phyloP scores from a whole-genome alignment of 2,797 vertebrate genomes.

The Chaetodon trifasciatus region DNA sequence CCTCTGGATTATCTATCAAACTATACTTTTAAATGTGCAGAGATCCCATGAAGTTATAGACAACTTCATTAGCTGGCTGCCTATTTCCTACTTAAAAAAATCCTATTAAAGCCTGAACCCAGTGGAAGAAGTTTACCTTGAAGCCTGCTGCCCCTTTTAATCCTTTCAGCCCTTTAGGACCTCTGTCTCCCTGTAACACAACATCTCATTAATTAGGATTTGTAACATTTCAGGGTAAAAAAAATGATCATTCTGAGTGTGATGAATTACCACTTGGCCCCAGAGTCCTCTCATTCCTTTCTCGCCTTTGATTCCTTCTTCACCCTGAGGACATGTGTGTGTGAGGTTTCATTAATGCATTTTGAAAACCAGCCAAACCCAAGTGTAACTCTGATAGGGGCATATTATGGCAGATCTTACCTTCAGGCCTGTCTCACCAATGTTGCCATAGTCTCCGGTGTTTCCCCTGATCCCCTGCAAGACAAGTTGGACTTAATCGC shows the following conservation, averaged over 20 bases:
- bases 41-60: constrained; percentile 42
- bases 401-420: constrained; percentile 57
- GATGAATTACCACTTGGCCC: constrained; percentile 79
- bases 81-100: constrained; percentile 22
- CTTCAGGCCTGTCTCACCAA: constrained; percentile 81
- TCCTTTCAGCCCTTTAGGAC: constrained; percentile 86
- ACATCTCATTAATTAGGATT: constrained; percentile 50
- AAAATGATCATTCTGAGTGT: constrained; percentile 21
- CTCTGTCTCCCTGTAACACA: constrained; percentile 82
- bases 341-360: constrained; percentile 53
- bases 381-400: constrained; percentile 11
- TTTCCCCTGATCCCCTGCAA: constrained; percentile 80
- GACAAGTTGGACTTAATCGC: constrained; percentile 28
- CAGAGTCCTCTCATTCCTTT: constrained; percentile 82
- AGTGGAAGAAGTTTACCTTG: constrained; percentile 79
- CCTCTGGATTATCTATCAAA: constrained; percentile 42
- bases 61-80: constrained; percentile 30
- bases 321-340: constrained; percentile 71
- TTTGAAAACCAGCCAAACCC: constrained; percentile 29
- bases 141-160: constrained; percentile 85
- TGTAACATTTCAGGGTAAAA: constrained; percentile 23
- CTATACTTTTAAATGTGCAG: constrained; percentile 19
- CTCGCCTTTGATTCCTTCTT: constrained; percentile 83
- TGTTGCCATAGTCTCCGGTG: constrained; percentile 78
- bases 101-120: constrained; percentile 26